phyloP scores from a whole-genome alignment of 2,888 invertebrate species.

The Polyommatus icarus region DNA sequence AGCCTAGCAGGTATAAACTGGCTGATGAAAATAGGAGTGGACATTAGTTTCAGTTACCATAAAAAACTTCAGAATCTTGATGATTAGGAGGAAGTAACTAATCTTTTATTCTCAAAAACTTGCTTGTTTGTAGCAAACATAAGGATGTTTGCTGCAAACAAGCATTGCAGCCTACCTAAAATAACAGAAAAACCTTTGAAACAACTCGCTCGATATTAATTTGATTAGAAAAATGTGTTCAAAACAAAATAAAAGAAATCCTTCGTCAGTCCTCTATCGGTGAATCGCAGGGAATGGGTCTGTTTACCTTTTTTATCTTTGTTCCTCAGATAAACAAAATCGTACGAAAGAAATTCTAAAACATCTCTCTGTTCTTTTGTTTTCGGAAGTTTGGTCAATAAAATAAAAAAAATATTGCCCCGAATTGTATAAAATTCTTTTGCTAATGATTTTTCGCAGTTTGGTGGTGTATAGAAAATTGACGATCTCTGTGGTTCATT shows the following conservation, averaged over 20 bases:
- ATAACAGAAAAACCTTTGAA: neutral
- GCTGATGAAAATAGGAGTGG: no score
- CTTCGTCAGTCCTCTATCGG: neutral
- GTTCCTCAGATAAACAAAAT: constrained; percentile 18
- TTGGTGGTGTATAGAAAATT: neutral
- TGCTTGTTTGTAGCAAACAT: no score
- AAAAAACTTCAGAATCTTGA: no score
- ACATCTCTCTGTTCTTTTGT: neutral
- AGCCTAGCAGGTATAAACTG: no score
- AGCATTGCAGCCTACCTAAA: neutral
- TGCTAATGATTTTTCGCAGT: neutral
- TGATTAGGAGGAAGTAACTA: no score
- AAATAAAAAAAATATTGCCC: neutral
- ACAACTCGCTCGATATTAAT: neutral
- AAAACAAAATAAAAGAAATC: constrained; percentile 21
- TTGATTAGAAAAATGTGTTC: constrained; percentile 8
- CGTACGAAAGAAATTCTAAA: constrained; percentile 22
- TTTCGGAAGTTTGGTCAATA: neutral
- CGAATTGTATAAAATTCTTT: neutral
- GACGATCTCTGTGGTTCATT: no score
- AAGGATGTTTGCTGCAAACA: neutral
- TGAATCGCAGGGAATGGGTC: constrained; percentile 3
- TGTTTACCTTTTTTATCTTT: constrained; percentile 27
- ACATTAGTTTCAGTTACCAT: no score
- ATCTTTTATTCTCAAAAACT: no score